These are phyloP conservation scores for Macrostomum lignano DNA, from an alignment of 1,140 invertebrate genomes.

Conservation along the genomic window DNA sequence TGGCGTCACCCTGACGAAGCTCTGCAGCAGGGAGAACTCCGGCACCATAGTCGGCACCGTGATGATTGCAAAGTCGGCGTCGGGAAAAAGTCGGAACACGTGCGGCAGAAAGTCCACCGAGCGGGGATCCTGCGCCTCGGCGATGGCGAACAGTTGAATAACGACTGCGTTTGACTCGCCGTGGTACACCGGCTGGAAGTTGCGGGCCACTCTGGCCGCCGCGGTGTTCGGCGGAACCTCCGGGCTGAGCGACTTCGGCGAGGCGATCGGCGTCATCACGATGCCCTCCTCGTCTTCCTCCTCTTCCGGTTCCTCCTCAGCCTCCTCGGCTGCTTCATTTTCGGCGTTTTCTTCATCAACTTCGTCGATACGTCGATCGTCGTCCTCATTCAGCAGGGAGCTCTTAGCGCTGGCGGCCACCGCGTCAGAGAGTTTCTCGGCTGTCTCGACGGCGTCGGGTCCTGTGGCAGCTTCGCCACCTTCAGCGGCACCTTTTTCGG, in stretches of 20 bases:
- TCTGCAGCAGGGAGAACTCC: conserved; percentile 33
- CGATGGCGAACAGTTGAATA: conserved; percentile 37
- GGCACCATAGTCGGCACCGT: conserved; percentile 34
- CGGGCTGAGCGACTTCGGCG: too few relatives aligned
- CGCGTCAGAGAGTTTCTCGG: too few relatives aligned
- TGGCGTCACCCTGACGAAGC: conserved; percentile 35
- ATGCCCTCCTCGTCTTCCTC: too few relatives aligned
- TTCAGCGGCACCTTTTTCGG: conserved; percentile 2
- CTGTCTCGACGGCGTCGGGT: not conserved
- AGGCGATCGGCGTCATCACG: too few relatives aligned
- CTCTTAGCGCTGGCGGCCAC: too few relatives aligned
- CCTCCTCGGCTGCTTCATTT: too few relatives aligned
- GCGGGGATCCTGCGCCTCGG: conserved; percentile 32
- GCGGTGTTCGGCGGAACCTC: too few relatives aligned
- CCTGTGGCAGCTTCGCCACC: not conserved
- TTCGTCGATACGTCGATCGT: too few relatives aligned
- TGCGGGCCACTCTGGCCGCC: too few relatives aligned
- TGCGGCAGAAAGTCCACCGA: conserved; percentile 34
- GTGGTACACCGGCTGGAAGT: conserved; percentile 16
- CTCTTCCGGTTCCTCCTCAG: too few relatives aligned
- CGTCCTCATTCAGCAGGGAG: too few relatives aligned
- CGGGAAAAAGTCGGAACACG: conserved; percentile 38
- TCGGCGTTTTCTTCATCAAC: too few relatives aligned
- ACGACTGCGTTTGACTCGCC: conserved; percentile 31
- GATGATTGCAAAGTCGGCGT: conserved; percentile 37